Evolutionary conservation across 2,113 vertebrate species (phyloP).

Genomic region (Alexandromys fortis): DNA sequence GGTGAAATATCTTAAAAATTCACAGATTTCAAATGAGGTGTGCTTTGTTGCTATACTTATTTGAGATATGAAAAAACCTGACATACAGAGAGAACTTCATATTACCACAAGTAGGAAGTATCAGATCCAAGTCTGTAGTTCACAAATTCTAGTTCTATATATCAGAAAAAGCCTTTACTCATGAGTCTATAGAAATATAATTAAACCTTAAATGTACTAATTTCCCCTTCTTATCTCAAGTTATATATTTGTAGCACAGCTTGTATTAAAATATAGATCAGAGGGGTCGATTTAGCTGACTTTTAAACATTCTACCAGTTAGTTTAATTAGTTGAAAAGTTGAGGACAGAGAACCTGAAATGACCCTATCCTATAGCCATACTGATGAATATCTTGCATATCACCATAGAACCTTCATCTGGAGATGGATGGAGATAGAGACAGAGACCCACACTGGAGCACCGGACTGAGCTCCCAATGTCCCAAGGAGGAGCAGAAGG

Average conservation of each 20-base stretch:
- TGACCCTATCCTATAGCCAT: too few species aligned
- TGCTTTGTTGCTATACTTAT: background rate
- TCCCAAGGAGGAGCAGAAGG: too few species aligned
- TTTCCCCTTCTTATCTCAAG: background rate
- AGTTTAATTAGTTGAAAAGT: background rate
- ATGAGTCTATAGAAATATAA: background rate
- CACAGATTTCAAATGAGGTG: background rate
- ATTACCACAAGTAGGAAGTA: background rate
- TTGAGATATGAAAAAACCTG: background rate
- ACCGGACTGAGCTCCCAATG: too few species aligned
- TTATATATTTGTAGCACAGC: conserved; percentile 2
- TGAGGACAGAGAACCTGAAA: too few species aligned
- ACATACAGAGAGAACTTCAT: background rate
- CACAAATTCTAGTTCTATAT: background rate
- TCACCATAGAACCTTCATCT: too few species aligned
- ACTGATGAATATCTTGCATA: too few species aligned
- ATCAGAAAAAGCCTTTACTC: background rate
- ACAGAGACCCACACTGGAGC: too few species aligned
- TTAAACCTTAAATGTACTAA: background rate
- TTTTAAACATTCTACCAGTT: background rate
- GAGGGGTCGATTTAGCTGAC: background rate
- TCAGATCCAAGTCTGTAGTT: background rate
- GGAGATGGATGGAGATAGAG: too few species aligned
- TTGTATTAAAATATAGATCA: conserved; percentile 4
- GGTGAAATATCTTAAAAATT: background rate